phyloP scores from a whole-genome alignment of 2,888 invertebrate species.

The Eilema griseolum region DNA sequence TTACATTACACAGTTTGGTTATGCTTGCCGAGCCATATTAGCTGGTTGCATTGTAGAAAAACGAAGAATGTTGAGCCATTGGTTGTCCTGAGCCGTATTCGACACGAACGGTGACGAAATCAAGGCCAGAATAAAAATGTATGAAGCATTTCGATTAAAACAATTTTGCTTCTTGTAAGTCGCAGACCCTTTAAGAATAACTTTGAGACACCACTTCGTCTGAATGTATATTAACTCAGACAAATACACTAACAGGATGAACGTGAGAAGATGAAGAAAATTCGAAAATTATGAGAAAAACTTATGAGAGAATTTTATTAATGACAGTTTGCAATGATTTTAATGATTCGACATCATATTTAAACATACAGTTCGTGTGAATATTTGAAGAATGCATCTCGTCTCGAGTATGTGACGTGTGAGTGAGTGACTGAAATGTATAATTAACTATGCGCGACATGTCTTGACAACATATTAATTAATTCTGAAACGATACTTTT shows the following conservation, averaged over 20 bases:
- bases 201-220: conserved; percentile 35
- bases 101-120: conserved; percentile 69
- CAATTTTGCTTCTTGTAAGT: conserved; percentile 57
- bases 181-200: conserved; percentile 42
- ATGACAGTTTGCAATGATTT: conserved; percentile 1
- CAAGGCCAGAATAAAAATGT: conserved; percentile 43
- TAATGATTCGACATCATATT: conserved; percentile 12
- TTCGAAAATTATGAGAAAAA: conserved; percentile 29
- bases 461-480: background rate
- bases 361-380: background rate
- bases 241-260: conserved; percentile 41
- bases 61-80: conserved; percentile 50
- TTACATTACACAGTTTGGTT: conserved; percentile 45
- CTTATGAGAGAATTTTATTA: conserved; percentile 4
- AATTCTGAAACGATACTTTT: background rate
- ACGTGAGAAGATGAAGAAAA: conserved; percentile 44
- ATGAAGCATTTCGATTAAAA: conserved; percentile 66
- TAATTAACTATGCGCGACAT: background rate
- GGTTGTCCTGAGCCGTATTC: conserved; percentile 58
- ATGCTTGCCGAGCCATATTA: conserved; percentile 38
- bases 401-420: no score
- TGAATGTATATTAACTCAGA: conserved; percentile 43
- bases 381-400: conserved; percentile 7
- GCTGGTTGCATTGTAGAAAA: conserved; percentile 46
- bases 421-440: background rate